phyloP scores from a whole-genome alignment of 2,797 vertebrate genomes.

The Peromyscus nudipes region DNA sequence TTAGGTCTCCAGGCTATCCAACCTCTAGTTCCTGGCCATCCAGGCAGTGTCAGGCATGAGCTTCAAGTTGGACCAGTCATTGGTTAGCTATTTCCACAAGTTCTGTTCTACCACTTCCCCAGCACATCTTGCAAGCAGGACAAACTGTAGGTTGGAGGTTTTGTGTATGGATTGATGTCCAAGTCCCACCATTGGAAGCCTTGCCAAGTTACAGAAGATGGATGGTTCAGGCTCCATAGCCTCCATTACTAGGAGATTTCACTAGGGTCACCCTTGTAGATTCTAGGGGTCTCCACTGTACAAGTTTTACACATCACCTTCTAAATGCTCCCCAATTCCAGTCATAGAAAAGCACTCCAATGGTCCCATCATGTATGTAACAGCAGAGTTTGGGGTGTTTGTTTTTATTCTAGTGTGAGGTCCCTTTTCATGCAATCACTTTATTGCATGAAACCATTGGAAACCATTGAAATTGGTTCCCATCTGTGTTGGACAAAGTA shows the following conservation, averaged over 20 bases:
- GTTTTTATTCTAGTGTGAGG: neutral
- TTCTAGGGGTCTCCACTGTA: neutral
- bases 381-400: conserved; percentile 11
- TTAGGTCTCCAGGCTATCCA: neutral
- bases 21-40: neutral
- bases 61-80: neutral
- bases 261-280: neutral
- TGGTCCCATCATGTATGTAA: neutral
- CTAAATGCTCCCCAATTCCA: neutral
- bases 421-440: neutral
- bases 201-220: neutral
- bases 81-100: neutral
- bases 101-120: neutral
- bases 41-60: neutral
- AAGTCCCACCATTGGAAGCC: neutral
- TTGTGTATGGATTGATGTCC: neutral
- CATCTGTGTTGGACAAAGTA: neutral
- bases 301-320: neutral
- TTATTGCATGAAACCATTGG: neutral
- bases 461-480: neutral
- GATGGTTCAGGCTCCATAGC: neutral
- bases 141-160: neutral
- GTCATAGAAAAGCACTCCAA: neutral
- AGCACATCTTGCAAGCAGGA: neutral
- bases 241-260: neutral